phyloP scores from a whole-genome alignment of 2,888 invertebrate genomes.

The Sinotaia quadrata region DNA sequence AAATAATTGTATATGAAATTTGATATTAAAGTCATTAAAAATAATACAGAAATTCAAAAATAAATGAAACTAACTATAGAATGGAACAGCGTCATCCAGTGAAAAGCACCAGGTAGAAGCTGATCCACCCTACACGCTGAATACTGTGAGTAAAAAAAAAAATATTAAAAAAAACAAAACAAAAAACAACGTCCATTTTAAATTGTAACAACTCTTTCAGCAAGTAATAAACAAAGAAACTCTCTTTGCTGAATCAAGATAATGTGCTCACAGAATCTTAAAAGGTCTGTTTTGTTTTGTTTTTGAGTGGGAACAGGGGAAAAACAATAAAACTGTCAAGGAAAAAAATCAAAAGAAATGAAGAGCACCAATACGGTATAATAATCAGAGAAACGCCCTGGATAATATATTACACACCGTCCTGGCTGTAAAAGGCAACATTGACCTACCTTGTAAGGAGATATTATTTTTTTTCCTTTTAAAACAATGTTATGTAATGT shows the following conservation, averaged over 20 bases:
- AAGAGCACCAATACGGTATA: slow-evolving; percentile 25
- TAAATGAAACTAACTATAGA: slow-evolving; percentile 39
- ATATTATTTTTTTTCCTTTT: too few species aligned
- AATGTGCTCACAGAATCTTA: too few species aligned
- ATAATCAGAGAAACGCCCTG: slow-evolving; percentile 16
- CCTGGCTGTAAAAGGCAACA: slow-evolving; percentile 24
- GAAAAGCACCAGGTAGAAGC: slow-evolving; percentile 18
- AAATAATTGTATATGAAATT: slow-evolving; percentile 61
- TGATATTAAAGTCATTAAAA: slow-evolving; percentile 57
- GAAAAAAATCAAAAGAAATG: slow-evolving; percentile 14
- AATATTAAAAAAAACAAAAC: too few species aligned
- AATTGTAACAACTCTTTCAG: slow-evolving; percentile 9
- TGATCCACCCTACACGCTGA: slow-evolving; percentile 23
- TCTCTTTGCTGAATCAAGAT: background rate
- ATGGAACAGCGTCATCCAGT: slow-evolving; percentile 24
- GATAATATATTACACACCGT: slow-evolving; percentile 12
- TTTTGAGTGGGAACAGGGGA: background rate
- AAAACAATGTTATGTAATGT: slow-evolving; percentile 12
- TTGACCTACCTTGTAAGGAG: slow-evolving; percentile 11
- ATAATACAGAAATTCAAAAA: slow-evolving; percentile 53
- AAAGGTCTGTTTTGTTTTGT: background rate
- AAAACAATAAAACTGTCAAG: background rate
- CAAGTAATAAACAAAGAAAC: background rate
- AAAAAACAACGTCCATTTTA: background rate
- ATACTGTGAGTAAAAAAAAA: slow-evolving; percentile 21